Evolutionary conservation across 2,113 vertebrate species (phyloP), one percentile per base, ranked within the genome.

Genomic region (Tachuris rubrigastra): DNA sequence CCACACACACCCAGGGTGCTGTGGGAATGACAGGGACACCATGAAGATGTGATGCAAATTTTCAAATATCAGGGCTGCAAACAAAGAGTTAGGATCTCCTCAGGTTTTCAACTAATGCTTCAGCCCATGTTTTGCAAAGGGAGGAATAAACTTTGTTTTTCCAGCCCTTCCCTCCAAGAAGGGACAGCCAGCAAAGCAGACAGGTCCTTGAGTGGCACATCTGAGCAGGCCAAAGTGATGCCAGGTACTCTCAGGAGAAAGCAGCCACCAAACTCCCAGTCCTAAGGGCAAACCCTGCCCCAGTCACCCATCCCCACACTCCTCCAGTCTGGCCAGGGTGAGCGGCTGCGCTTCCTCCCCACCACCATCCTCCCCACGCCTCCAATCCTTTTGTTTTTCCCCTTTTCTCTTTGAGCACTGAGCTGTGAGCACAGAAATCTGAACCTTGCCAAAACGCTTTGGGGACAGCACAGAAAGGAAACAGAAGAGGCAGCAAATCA

Each of bases 361-460:
- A 16, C 83, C 58, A 63, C 85, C 78, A 74, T 81, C 89, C 90
- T 89, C 94, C 96, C 92, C 86, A 82, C 6, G 71, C 82, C 72
- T 95, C 90, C 97, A 94, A 82, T 59, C 78, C 94, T 95, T 97
- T 97, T 98, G 96, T 96, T 96, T 96, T 96, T 95, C 79, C 87
- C 84, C 97, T 93, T 98, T 98, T 98, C 97, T 97, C 95, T 95
- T 96, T 97, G 97, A 96, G 97, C 98, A 98, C 52, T 98, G 97
- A 98, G 95, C 97, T 98, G 97, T 97, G 97, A 97, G 98, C 96
- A 77, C 81, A 97, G 96, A 98, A 98, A 97, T 97, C 95, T 97
- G 96, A 98, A 98, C 96, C 97, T 97, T 97, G 97, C 97, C 97
- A 98, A 97, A 98, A 98, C 85, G 97, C 96, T 97, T 97, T 96